These are phyloP conservation scores for Ceuthmochares aereus DNA, from an alignment of 2,113 vertebrate genomes.

Conservation along the genomic window DNA sequence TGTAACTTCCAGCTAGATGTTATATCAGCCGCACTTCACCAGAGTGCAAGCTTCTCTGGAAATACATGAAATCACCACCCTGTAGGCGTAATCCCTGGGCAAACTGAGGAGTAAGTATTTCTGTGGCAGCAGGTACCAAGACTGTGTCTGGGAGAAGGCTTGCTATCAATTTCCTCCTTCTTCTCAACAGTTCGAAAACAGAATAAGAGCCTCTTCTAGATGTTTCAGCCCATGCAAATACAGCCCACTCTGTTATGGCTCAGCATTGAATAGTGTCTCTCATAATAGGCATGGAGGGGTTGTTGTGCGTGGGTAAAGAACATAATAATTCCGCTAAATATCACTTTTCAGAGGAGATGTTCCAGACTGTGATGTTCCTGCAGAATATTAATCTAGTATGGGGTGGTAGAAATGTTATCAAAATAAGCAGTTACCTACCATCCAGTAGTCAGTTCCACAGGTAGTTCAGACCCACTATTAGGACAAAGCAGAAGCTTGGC, in stretches of 20 bases:
- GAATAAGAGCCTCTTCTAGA: not conserved
- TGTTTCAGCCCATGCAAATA: not conserved
- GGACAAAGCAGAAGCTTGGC: not conserved
- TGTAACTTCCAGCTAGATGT: not conserved
- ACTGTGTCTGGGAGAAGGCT: not conserved
- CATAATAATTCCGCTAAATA: not conserved
- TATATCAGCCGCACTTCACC: rapidly evolving
- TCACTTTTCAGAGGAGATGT: not conserved
- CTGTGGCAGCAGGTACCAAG: not conserved
- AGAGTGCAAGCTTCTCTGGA: not conserved
- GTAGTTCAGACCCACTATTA: not conserved
- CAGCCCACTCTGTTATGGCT: constrained; percentile 1
- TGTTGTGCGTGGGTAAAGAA: not conserved
- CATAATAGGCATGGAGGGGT: not conserved
- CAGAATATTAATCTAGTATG: not conserved
- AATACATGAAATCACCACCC: not conserved
- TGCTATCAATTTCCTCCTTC: not conserved
- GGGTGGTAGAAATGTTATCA: not conserved
- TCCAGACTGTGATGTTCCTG: not conserved
- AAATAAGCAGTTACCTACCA: not conserved
- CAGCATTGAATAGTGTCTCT: not conserved
- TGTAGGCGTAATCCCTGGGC: not conserved
- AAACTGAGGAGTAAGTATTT: not conserved
- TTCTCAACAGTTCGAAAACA: not conserved
- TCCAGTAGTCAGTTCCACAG: not conserved